Percentiles rank a stretch among this genome's conserved stretches.
phyloP scores from a whole-genome alignment of 2,888 invertebrate genomes.

The Andricus quercusramuli region DNA sequence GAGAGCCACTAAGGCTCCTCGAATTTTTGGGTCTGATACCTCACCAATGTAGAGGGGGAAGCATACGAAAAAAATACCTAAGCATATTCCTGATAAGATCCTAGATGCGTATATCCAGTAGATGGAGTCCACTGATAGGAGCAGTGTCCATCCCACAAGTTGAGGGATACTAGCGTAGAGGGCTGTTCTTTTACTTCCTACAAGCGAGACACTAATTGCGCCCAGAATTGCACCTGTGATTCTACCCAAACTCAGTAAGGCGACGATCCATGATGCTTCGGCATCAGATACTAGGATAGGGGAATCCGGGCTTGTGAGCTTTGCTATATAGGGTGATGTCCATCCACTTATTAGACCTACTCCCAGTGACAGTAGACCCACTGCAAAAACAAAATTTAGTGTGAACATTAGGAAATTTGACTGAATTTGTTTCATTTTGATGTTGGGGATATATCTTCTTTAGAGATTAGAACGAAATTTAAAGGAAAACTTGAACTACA shows the following conservation, averaged over 20 bases:
- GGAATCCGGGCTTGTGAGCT: constrained; percentile 58
- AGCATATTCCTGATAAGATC: constrained; percentile 59
- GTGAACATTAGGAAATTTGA: not conserved
- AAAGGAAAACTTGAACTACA: too few species aligned
- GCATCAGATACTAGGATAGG: constrained; percentile 53
- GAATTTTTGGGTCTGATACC: constrained; percentile 65
- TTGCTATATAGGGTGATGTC: constrained; percentile 65
- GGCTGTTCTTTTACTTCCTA: constrained; percentile 61
- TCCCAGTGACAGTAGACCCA: constrained; percentile 60
- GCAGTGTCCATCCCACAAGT: constrained; percentile 59
- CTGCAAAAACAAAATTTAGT: constrained; percentile 46
- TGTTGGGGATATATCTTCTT: too few species aligned
- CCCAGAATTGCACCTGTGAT: constrained; percentile 61
- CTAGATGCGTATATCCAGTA: constrained; percentile 61
- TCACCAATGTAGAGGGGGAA: constrained; percentile 69
- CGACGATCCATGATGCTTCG: constrained; percentile 67
- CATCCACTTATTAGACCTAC: constrained; percentile 63
- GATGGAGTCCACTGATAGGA: constrained; percentile 59
- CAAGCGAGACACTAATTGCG: constrained; percentile 53
- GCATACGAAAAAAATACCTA: constrained; percentile 67
- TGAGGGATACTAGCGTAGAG: constrained; percentile 59
- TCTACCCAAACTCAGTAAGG: constrained; percentile 61
- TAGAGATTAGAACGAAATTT: too few species aligned
- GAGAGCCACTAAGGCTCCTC: constrained; percentile 68
- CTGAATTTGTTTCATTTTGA: too few species aligned